Conservation (phyloP, 2,113 vertebrate species). For the Limanda limanda region DNA sequence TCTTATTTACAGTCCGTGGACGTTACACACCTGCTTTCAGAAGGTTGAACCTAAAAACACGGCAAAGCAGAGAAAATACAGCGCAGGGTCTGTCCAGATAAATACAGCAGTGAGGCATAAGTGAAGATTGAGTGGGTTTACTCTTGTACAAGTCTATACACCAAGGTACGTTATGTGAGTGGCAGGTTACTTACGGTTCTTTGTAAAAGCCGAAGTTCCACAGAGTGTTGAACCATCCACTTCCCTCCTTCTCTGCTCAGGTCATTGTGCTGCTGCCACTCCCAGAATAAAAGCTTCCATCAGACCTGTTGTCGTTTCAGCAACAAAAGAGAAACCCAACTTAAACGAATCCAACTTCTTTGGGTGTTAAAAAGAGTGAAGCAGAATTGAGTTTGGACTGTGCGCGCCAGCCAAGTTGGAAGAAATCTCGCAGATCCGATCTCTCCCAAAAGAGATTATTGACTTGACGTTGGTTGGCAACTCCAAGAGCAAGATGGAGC, state of each 20-base stretch:
- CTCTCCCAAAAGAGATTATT: slow-evolving; percentile 51
- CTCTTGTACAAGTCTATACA: neutral
- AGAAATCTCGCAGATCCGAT: slow-evolving; percentile 39
- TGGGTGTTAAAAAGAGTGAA: neutral
- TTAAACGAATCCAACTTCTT: slow-evolving; percentile 2
- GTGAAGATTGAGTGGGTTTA: neutral
- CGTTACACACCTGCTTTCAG: too few species aligned
- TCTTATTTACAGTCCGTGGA: neutral
- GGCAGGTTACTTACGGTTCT: slow-evolving; percentile 59
- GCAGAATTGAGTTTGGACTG: neutral
- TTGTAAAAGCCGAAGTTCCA: slow-evolving; percentile 42
- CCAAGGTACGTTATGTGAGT: slow-evolving; percentile 24
- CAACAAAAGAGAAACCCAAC: slow-evolving; percentile 6
- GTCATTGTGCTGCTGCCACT: slow-evolving; percentile 49
- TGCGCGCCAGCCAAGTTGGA: slow-evolving; percentile 12
- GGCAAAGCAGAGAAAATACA: neutral
- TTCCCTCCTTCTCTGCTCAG: slow-evolving; percentile 24
- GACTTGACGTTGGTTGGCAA: slow-evolving; percentile 55
- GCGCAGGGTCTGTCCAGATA: neutral
- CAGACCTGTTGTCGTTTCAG: slow-evolving; percentile 17
- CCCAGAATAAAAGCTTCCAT: slow-evolving; percentile 33
- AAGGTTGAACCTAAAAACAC: too few species aligned
- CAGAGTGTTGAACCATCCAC: neutral
- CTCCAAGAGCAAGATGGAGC: slow-evolving; percentile 48
- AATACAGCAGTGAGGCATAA: neutral